Conservation (phyloP, 2,797 vertebrate species). For the Enteromius radiatus region DNA sequence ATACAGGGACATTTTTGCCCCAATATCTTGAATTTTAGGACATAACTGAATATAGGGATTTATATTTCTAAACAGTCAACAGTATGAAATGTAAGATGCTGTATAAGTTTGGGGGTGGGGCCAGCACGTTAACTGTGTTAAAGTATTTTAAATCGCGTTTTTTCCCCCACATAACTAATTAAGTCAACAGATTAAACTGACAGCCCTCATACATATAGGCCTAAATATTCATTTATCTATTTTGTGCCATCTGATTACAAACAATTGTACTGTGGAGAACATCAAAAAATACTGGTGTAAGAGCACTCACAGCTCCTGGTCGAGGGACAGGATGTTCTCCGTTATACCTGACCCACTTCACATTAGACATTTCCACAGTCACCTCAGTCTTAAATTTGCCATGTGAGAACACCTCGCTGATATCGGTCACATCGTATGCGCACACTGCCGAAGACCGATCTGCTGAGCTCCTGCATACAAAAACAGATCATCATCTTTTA, state of each 20-base stretch:
- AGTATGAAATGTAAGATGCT: no score
- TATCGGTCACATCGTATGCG: conserved; percentile 68
- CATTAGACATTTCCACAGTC: conserved; percentile 71
- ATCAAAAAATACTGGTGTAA: no score
- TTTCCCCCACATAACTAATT: not conserved
- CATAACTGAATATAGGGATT: no score
- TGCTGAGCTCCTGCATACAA: conserved; percentile 68
- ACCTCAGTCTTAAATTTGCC: conserved; percentile 79
- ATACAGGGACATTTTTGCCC: no score
- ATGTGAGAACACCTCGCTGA: conserved; percentile 74
- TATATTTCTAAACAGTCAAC: no score
- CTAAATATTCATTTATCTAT: not conserved
- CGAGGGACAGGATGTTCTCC: conserved; percentile 78
- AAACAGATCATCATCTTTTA: not conserved
- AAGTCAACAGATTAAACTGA: not conserved
- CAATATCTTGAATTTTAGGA: no score
- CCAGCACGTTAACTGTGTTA: no score
- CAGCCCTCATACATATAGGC: not conserved
- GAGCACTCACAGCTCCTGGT: conserved; percentile 78
- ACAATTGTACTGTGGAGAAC: no score
- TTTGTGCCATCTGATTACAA: not conserved
- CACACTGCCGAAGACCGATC: conserved; percentile 75
- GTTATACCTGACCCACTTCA: conserved; percentile 78
- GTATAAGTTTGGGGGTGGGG: no score
- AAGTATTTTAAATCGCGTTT: no score